Conservation (phyloP, 1,140 invertebrate genomes). For the Procambarus clarkii region DNA sequence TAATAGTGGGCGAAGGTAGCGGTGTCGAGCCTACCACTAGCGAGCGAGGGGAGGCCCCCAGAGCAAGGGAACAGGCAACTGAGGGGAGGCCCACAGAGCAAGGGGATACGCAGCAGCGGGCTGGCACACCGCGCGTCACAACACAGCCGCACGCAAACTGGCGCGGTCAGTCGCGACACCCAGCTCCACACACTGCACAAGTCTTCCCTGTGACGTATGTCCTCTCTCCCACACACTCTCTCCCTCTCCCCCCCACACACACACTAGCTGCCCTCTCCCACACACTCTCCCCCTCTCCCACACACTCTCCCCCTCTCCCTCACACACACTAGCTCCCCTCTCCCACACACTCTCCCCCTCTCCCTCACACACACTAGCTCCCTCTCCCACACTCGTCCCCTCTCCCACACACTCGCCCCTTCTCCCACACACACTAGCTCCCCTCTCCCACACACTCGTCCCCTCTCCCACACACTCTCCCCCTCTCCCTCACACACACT, state of each 20-base stretch:
- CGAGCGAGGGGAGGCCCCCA: too few species aligned
- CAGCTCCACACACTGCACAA: neutral
- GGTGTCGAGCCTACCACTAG: too few species aligned
- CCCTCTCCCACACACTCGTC: too few species aligned
- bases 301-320: neutral
- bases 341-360: neutral
- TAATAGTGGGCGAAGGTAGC: neutral
- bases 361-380: neutral
- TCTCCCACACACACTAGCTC: too few species aligned
- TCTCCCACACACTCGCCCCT: too few species aligned
- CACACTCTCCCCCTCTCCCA: neutral
- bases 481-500: too few species aligned
- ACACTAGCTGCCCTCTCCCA: neutral
- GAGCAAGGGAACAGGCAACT: too few species aligned
- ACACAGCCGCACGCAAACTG: constrained; percentile 34
- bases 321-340: too few species aligned
- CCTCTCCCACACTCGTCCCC: too few species aligned
- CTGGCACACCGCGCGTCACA: too few species aligned
- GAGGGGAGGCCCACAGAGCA: too few species aligned
- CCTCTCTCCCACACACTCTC: neutral
- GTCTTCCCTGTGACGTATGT: neutral
- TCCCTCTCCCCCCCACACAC: neutral
- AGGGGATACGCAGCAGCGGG: neutral
- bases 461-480: too few species aligned
- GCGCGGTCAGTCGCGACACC: neutral